Evolutionary conservation across 1,140 invertebrate species (phyloP), one percentile per base, ranked within the genome.

Genomic region (Phymorhynchus buccinoides): DNA sequence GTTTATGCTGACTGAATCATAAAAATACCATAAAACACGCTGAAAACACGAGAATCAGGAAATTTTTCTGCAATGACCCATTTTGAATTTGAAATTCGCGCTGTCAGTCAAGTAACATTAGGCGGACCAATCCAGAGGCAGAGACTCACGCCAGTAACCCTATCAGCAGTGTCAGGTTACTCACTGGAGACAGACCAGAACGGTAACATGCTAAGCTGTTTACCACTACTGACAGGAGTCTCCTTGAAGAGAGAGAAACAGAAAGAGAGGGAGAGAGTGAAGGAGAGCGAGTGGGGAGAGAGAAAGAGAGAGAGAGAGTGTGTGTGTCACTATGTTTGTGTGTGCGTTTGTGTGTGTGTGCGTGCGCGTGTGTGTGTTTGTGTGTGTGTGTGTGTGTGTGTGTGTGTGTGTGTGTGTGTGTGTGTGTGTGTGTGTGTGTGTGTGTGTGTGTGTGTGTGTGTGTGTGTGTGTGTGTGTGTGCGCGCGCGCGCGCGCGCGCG

Each of bases 391-490:
- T 7, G 71, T 73, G 35, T 73, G 71, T n/a, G 75, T 78, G 75
- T 78, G 75, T 78, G 75, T 78, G 75, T 78, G 75, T 78, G 75
- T 78, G 75, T 37, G 75, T 78, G 75, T 78, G 75, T 78, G 75
- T 78, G 75, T 78, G 75, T 78, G 75, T 78, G 27, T 78, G 27
- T 37, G 27, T 78, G 35, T 37, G 27, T 30, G 16, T 7, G 37
- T 78, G 44, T 35, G 77, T 42, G 77, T n/a, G 77, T 39, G 77
- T 42, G 77, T 42, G 77, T 42, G 77, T 42, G 39, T 79, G 30
- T 35, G 77, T 79, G 77, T 41, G 77, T 79, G 77, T 41, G 77
- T 79, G 77, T 41, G n/a, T 79, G 30, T 79, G 77, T 79, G 77
- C 37, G 77, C n/a, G 39, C 37, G 77, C n/a, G 77, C 7, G 39